Evolutionary conservation across 1,140 invertebrate genomes (phyloP).

Genomic region (Eumeta japonica): DNA sequence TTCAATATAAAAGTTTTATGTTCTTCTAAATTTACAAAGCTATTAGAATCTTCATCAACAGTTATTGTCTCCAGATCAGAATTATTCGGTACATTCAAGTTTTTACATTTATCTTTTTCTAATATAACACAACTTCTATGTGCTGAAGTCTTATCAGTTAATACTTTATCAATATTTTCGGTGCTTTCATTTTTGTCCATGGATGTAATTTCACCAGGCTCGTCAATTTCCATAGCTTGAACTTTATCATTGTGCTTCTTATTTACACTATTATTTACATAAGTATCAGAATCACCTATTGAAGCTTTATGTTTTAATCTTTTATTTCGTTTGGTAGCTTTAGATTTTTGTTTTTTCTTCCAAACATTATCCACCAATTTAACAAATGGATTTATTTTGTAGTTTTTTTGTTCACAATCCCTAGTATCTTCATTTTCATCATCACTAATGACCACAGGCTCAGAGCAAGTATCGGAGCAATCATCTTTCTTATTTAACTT

Average conservation of each 20-base stretch:
- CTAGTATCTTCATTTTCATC: conserved; percentile 33
- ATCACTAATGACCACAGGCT: conserved; percentile 38
- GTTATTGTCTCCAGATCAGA: no score
- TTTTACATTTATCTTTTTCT: no score
- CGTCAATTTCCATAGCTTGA: conserved; percentile 22
- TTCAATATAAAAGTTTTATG: no score
- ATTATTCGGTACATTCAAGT: no score
- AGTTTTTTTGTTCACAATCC: no score
- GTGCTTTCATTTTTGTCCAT: conserved; percentile 2
- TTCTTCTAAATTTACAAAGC: no score
- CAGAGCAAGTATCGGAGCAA: conserved; percentile 12
- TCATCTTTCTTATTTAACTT: conserved; percentile 38
- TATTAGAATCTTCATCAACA: conserved; percentile 17
- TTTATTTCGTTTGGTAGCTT: conserved; percentile 27
- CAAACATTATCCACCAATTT: conserved; percentile 38
- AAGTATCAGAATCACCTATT: conserved; percentile 8
- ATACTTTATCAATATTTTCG: conserved; percentile 2
- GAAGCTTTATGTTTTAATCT: conserved; percentile 14
- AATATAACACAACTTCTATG: conserved; percentile 7
- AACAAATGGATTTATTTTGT: conserved; percentile 36
- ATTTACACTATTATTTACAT: conserved; percentile 4
- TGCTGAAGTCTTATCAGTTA: neutral
- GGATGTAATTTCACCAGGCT: conserved; percentile 5
- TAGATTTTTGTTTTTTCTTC: conserved; percentile 43
- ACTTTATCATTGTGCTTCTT: conserved; percentile 6